Evolutionary conservation across 1,140 invertebrate genomes (phyloP).

Genomic region (Drosophila ogumai): DNA sequence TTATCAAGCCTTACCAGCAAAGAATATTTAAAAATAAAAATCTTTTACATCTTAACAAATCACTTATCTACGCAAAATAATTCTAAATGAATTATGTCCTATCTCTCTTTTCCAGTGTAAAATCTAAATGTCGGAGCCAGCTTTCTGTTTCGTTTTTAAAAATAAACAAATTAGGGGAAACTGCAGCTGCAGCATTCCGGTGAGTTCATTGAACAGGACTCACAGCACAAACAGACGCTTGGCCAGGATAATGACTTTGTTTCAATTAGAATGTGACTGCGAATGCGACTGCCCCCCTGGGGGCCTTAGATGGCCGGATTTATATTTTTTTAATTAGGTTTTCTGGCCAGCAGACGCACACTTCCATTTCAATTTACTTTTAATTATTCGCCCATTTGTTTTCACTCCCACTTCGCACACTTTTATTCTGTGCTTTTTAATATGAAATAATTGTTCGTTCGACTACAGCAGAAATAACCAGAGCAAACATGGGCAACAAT

Average conservation of each 20-base stretch:
- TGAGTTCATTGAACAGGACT: constrained; percentile 43
- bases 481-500: constrained; percentile 59
- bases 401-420: constrained; percentile 41
- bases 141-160: constrained; percentile 47
- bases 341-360: constrained; percentile 22
- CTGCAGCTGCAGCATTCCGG: constrained; percentile 40
- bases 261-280: constrained; percentile 35
- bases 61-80: too few species aligned
- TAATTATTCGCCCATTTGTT: constrained; percentile 78
- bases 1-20: background rate
- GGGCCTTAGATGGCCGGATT: constrained; percentile 39
- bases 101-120: constrained; percentile 1
- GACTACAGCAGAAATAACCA: constrained; percentile 28
- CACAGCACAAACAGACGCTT: constrained; percentile 3
- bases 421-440: constrained; percentile 44
- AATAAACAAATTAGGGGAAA: constrained; percentile 42
- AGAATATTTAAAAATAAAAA: background rate
- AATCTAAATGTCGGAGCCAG: background rate
- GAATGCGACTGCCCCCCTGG: constrained; percentile 3
- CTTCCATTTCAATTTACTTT: constrained; percentile 70
- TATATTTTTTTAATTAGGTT: constrained; percentile 53
- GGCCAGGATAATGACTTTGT: constrained; percentile 46
- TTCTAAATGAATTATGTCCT: too few species aligned
- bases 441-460: constrained; percentile 54
- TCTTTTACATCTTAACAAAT: too few species aligned